Evolutionary conservation across 2,113 vertebrate genomes (phyloP).

Genomic region (Nymphicus hollandicus): DNA sequence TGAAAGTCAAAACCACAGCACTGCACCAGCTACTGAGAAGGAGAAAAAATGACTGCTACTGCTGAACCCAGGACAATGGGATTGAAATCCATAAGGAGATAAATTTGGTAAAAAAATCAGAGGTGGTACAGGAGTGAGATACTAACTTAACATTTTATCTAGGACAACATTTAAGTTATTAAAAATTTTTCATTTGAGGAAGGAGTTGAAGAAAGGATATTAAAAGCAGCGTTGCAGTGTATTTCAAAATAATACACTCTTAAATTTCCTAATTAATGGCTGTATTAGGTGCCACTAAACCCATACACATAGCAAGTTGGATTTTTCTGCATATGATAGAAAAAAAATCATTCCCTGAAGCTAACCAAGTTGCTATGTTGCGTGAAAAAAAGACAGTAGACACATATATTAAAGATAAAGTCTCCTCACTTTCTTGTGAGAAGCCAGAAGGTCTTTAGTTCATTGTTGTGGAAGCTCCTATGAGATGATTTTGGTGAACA

Average conservation of each 20-base stretch:
- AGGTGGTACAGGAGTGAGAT: not conserved
- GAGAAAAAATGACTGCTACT: too few relatives aligned
- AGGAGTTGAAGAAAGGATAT: not conserved
- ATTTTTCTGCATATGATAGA: not conserved
- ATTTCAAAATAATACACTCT: not conserved
- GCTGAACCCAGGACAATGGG: too few relatives aligned
- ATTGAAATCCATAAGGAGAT: not conserved
- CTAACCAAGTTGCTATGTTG: not conserved
- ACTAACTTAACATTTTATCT: not conserved
- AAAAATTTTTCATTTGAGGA: not conserved
- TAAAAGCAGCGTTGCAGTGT: not conserved
- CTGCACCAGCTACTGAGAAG: too few relatives aligned
- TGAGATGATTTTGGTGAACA: constrained; percentile 1
- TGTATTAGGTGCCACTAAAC: not conserved
- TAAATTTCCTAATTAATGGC: not conserved
- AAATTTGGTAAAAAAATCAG: not conserved
- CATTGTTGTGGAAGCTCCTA: not conserved
- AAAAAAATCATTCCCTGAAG: not conserved
- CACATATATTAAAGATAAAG: not conserved
- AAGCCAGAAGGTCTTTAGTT: not conserved
- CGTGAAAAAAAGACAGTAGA: not conserved
- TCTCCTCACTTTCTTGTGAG: not conserved
- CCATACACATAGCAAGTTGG: not conserved
- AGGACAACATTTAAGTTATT: not conserved
- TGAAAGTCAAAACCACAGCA: too few relatives aligned